Conservation (phyloP, 1,140 invertebrate genomes). For the Rhyacophila brunnea region DNA sequence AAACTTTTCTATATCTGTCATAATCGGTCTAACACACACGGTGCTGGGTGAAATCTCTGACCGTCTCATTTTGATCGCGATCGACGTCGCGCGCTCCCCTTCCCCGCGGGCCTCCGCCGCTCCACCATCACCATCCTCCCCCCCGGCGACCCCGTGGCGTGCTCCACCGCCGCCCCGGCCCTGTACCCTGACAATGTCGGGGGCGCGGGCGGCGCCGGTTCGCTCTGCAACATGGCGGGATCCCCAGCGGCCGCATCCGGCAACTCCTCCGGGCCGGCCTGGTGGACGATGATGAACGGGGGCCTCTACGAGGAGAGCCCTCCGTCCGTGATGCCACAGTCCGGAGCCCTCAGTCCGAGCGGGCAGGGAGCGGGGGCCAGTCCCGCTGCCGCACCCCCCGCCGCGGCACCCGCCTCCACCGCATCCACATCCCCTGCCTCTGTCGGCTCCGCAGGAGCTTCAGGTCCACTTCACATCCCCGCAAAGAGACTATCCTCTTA, state of each 20-base stretch:
- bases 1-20: too few species aligned
- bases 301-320: slow-evolving; percentile 72
- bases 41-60: too few species aligned
- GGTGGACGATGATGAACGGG: slow-evolving; percentile 82
- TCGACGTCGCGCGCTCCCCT: slow-evolving; percentile 14
- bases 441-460: slow-evolving; percentile 54
- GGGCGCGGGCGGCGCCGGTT: slow-evolving; percentile 66
- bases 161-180: slow-evolving; percentile 70
- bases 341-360: slow-evolving; percentile 45
- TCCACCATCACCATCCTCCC: slow-evolving; percentile 62
- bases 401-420: slow-evolving; percentile 60
- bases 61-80: neutral
- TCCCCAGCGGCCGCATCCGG: slow-evolving; percentile 76
- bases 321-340: slow-evolving; percentile 60
- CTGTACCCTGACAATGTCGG: slow-evolving; percentile 77
- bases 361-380: slow-evolving; percentile 47
- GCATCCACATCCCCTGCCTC: slow-evolving; percentile 70
- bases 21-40: too few species aligned
- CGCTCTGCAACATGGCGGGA: slow-evolving; percentile 69
- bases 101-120: slow-evolving; percentile 34
- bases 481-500: slow-evolving; percentile 71
- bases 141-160: slow-evolving; percentile 76
- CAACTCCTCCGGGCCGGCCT: slow-evolving; percentile 73
- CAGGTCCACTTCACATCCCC: slow-evolving; percentile 77
- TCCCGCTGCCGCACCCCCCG: slow-evolving; percentile 50